A percentile compares a stretch with the other conserved stretches of the same genome.
Evolutionary conservation across 2,113 vertebrate genomes (phyloP).

Genomic region (Neogobius melanostomus): DNA sequence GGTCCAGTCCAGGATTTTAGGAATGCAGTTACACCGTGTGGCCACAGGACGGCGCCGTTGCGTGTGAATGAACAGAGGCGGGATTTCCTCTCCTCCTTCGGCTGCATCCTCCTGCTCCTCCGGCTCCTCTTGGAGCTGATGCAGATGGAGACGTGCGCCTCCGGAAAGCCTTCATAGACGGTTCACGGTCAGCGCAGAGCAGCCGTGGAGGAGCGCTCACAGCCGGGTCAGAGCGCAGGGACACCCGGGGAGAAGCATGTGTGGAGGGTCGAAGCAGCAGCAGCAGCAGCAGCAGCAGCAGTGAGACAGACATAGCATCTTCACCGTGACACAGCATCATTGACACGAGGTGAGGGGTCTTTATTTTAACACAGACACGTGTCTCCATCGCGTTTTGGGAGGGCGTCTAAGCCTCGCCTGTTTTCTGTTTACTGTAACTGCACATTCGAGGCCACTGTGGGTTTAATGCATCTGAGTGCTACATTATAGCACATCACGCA

Average conservation of each 20-base stretch:
- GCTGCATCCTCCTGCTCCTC: slow-evolving; percentile 34
- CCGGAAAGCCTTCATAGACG: background rate
- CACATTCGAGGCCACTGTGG: too few species aligned
- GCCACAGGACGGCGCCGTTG: slow-evolving; percentile 59
- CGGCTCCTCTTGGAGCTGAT: background rate
- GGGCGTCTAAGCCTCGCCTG: too few species aligned
- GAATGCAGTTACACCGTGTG: background rate
- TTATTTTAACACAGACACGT: too few species aligned
- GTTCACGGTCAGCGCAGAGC: background rate
- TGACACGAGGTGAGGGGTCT: slow-evolving; percentile 12
- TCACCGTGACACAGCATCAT: slow-evolving; percentile 68
- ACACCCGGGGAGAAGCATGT: slow-evolving; percentile 43
- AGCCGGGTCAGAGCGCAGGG: background rate
- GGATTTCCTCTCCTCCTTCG: slow-evolving; percentile 49
- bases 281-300: slow-evolving; percentile 62
- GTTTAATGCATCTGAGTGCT: too few species aligned
- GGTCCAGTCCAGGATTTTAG: too few species aligned
- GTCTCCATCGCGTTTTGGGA: too few species aligned
- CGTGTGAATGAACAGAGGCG: slow-evolving; percentile 34
- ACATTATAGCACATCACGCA: too few species aligned
- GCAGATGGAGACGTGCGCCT: slow-evolving; percentile 62
- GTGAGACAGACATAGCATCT: slow-evolving; percentile 77
- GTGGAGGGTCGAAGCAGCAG: slow-evolving; percentile 35
- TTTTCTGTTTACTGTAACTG: too few species aligned
- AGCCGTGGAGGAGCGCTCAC: background rate